These are phyloP conservation scores for Drosophila flavopinicola DNA, from an alignment of 2,888 invertebrate species.

Conservation along the genomic window DNA sequence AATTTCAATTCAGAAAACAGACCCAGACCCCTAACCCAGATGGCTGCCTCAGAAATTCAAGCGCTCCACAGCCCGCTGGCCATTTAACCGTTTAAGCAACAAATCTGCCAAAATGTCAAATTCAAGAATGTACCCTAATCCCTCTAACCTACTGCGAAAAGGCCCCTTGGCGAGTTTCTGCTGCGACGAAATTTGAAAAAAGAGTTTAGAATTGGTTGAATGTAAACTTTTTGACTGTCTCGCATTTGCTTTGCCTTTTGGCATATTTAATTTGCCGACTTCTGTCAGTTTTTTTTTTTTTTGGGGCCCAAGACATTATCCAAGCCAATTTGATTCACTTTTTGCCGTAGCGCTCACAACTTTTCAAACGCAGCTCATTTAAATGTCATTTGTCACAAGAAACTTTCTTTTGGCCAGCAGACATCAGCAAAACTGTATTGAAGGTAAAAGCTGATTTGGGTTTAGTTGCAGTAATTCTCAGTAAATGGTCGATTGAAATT, in stretches of 20 bases:
- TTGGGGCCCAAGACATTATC: constrained; percentile 36
- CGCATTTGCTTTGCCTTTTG: constrained; percentile 63
- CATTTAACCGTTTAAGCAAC: constrained; percentile 57
- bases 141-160: neutral
- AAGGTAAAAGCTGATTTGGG: neutral
- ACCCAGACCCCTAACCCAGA: neutral
- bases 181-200: constrained; percentile 32
- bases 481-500: neutral
- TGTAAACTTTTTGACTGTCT: constrained; percentile 54
- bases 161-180: neutral
- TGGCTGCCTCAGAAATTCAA: constrained; percentile 29
- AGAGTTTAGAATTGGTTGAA: constrained; percentile 55
- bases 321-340: constrained; percentile 61
- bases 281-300: constrained; percentile 44
- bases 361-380: constrained; percentile 77
- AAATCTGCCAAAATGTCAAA: constrained; percentile 50
- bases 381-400: constrained; percentile 71
- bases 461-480: neutral
- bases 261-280: constrained; percentile 72
- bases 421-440: constrained; percentile 11
- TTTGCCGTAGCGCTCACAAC: constrained; percentile 47
- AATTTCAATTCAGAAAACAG: constrained; percentile 47
- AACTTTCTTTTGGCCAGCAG: constrained; percentile 35
- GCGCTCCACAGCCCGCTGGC: constrained; percentile 34
- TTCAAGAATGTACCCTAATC: neutral